Evolutionary conservation across 2,888 invertebrate species (phyloP), one percentile per base, ranked within the genome.

Genomic region (Macaria notata): DNA sequence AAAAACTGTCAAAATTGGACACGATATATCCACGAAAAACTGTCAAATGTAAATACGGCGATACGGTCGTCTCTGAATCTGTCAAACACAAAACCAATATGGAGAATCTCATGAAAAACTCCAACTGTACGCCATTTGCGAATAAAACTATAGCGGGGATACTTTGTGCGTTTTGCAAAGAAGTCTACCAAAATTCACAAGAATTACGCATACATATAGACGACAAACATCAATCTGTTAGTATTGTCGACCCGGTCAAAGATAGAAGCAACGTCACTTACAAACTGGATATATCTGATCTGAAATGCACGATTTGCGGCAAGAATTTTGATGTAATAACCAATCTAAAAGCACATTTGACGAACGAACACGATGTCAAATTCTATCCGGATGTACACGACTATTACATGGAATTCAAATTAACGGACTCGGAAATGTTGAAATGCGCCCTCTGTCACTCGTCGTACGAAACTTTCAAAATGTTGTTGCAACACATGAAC

Each of bases 401-500:
- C 33, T 88, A 85, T 8, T 76, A 89, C 0, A 41, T 88, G 46
- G 89, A 88, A 44, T 90, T 89, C 9, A 88, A 86, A 62, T 4
- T 90, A 0, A 82, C 78, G 0, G 69, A 63, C 0, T 29, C 59
- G 4, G 81, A 84, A 4, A 74, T 83, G 0, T 46, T 87, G 0
- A 83, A 84, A 46, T 90, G 90, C 47, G 87, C 84, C 0, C 47
- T 88, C 0, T 90, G 90, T 43, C 63, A 81, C 46, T 86, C 87
- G 0, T 84, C 78, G 0, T 90, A 79, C 53, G 88, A 88, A 48
- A 88, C 88, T 0, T 89, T 89, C 33, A 88, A 88, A 71, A 88
- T 84, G 83, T 49, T 89, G 0, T 9, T 86, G 0, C 88, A 88
- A 59, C 90, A 90, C 9, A 89, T 90, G 89, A 89, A 89, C 33